phyloP scores from a whole-genome alignment of 2,113 vertebrate species.

The Catharus minimus region DNA sequence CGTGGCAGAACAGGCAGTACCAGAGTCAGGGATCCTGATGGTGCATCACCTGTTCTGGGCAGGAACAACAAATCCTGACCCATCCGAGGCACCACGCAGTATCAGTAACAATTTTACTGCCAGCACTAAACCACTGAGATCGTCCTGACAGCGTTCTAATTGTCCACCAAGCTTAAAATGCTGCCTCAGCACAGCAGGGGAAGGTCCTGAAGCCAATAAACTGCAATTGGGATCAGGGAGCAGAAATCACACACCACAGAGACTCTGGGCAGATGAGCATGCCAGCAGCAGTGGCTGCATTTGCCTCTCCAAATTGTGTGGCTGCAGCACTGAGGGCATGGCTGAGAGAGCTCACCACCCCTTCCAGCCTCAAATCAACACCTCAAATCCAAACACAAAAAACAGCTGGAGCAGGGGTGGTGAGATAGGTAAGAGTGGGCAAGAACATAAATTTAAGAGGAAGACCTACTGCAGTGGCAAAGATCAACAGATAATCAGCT shows the following conservation, averaged over 20 bases:
- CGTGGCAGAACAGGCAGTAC: neutral
- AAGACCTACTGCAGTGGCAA: neutral
- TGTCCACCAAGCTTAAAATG: fast-evolving
- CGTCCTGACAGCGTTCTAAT: fast-evolving
- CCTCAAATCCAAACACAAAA: neutral
- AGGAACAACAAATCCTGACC: neutral
- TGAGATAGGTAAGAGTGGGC: neutral
- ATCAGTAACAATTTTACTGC: neutral
- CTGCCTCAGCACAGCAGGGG: neutral
- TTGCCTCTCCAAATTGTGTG: neutral
- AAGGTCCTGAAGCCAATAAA: neutral
- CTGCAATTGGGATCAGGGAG: neutral
- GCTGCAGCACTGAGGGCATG: neutral
- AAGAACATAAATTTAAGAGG: fast-evolving
- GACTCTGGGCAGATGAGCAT: fast-evolving
- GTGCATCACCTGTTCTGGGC: neutral
- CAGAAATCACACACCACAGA: neutral
- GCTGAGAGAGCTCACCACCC: neutral
- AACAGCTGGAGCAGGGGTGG: fast-evolving
- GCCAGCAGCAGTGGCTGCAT: neutral
- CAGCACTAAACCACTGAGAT: neutral
- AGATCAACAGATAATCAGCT: neutral
- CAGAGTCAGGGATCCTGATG: neutral
- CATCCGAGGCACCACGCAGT: fast-evolving
- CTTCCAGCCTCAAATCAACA: fast-evolving